Percentiles rank a stretch among this genome's conserved stretches.
Conservation (phyloP, 2,113 vertebrate species). For the Cololabis saira region DNA sequence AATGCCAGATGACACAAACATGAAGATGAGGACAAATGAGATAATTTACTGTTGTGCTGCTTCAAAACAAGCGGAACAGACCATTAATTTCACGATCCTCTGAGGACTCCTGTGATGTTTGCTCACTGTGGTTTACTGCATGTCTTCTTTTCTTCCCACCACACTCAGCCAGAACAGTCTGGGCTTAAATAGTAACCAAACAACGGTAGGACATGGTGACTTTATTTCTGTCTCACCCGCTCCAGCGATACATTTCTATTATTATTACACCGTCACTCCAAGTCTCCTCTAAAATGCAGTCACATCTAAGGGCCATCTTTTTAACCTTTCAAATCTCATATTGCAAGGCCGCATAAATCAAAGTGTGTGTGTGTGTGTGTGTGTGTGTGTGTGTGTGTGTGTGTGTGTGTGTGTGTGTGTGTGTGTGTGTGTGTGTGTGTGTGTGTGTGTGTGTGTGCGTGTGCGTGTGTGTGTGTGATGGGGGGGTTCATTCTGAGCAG, state of each 20-base stretch:
- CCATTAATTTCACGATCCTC: constrained; percentile 10
- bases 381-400: too few species aligned
- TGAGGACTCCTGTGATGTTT: constrained; percentile 20
- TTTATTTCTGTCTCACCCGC: constrained; percentile 37
- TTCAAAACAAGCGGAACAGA: constrained; percentile 11
- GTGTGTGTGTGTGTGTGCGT: too few species aligned
- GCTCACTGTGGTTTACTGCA: not conserved
- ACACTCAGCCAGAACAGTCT: constrained; percentile 20
- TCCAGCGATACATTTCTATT: constrained; percentile 21
- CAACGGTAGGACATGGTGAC: constrained; percentile 20
- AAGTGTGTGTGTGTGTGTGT: not conserved
- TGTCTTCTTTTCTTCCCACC: not conserved
- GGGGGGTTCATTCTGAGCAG: constrained; percentile 2
- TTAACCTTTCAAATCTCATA: constrained; percentile 42
- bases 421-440: too few species aligned
- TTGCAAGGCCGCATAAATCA: constrained; percentile 1
- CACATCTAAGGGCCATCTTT: constrained; percentile 16
- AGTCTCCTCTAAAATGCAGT: constrained; percentile 39
- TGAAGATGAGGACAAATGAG: constrained; percentile 17
- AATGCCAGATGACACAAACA: constrained; percentile 4
- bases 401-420: too few species aligned
- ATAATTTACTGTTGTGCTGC: constrained; percentile 16
- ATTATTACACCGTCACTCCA: constrained; percentile 44
- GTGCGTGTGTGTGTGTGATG: too few species aligned
- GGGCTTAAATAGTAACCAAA: constrained; percentile 50